A percentile compares a stretch with the other conserved stretches of the same genome.
Conservation (phyloP, 2,797 vertebrate species). For the Oreochromis mossambicus region DNA sequence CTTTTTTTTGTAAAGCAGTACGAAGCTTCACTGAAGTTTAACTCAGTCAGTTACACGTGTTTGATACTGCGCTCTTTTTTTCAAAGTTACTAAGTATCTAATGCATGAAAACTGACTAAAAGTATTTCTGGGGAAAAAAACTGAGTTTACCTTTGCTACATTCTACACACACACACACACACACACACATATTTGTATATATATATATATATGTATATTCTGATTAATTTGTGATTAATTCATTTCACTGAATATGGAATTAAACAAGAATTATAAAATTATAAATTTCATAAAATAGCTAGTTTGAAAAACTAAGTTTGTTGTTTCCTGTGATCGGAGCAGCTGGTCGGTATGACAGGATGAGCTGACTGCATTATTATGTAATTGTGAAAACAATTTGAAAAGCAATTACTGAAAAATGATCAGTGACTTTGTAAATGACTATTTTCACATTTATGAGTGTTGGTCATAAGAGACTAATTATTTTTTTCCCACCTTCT, state of each 20-base stretch:
- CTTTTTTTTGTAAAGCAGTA: not conserved
- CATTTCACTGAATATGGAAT: not conserved
- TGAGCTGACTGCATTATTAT: not conserved
- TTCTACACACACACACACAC: not conserved
- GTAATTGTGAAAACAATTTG: not conserved
- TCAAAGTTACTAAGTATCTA: not conserved
- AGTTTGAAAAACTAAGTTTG: rapidly evolving
- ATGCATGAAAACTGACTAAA: not conserved
- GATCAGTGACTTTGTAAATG: not conserved
- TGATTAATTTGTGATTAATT: not conserved
- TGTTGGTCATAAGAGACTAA: not conserved
- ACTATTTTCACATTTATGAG: not conserved
- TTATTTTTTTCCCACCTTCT: not conserved
- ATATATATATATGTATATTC: rapidly evolving
- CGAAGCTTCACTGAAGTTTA: rapidly evolving
- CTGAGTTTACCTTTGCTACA: not conserved
- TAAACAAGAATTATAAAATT: not conserved
- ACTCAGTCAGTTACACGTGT: not conserved
- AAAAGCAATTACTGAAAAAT: not conserved
- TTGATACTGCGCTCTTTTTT: not conserved
- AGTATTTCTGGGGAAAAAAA: not conserved
- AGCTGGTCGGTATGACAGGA: not conserved
- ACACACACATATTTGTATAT: not conserved
- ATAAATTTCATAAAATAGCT: not conserved
- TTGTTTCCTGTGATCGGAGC: not conserved